These are phyloP conservation scores for Pachyrhynchus sulphureomaculatus DNA, from an alignment of 1,140 invertebrate species.

Conservation along the genomic window DNA sequence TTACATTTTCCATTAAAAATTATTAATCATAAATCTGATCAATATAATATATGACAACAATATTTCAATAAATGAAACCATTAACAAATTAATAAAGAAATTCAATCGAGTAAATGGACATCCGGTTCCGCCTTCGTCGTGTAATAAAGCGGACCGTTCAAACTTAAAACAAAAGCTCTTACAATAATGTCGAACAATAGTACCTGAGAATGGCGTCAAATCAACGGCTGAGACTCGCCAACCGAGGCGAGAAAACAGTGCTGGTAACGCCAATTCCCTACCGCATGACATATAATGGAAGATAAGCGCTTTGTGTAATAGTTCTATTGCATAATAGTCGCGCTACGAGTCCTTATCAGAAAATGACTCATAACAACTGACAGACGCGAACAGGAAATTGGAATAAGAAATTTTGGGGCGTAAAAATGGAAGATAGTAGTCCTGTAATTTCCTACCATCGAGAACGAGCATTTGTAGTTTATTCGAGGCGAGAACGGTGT, in stretches of 20 bases:
- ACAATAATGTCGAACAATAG: constrained; percentile 36
- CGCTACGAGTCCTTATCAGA: constrained; percentile 53
- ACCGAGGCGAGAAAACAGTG: constrained; percentile 44
- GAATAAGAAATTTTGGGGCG: constrained; percentile 58
- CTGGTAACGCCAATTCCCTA: constrained; percentile 48
- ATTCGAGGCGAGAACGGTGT: constrained; percentile 12
- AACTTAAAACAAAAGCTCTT: constrained; percentile 15
- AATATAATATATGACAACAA: no score
- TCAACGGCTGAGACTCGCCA: constrained; percentile 37
- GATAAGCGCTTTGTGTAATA: constrained; percentile 53
- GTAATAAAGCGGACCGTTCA: constrained; percentile 1
- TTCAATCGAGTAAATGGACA: constrained; percentile 4
- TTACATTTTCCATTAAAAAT: no score
- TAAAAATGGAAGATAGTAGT: constrained; percentile 58
- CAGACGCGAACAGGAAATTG: constrained; percentile 58
- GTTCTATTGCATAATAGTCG: constrained; percentile 53
- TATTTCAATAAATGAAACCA: constrained; percentile 9
- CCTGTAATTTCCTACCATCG: constrained; percentile 51
- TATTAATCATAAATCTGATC: no score
- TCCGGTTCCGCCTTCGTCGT: constrained; percentile 21
- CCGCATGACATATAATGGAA: constrained; percentile 51
- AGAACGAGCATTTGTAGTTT: constrained; percentile 32
- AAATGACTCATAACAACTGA: constrained; percentile 57
- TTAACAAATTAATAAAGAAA: constrained; percentile 23
- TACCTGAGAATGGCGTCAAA: constrained; percentile 41